Percentiles rank a stretch among this genome's conserved stretches.
These are phyloP conservation scores for Abrostola tripartita DNA, from an alignment of 2,888 invertebrate species.

Conservation along the genomic window DNA sequence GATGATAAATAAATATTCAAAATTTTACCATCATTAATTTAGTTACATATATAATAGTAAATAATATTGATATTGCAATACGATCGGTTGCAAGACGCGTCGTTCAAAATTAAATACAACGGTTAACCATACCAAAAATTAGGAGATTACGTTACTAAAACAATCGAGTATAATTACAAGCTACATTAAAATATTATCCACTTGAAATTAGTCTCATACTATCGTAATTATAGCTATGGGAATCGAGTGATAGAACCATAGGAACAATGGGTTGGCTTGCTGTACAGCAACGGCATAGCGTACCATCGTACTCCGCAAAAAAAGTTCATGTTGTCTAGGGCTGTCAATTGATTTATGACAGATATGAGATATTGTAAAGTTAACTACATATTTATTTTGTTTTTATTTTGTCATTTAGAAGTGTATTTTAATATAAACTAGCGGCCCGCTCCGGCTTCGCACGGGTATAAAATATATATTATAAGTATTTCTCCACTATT, in stretches of 20 bases:
- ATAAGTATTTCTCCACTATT: too few relatives aligned
- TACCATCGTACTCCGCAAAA: slow-evolving; percentile 19
- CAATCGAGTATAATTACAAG: slow-evolving; percentile 42
- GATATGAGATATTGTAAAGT: too few relatives aligned
- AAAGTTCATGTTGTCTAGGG: slow-evolving; percentile 11
- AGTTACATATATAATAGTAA: too few relatives aligned
- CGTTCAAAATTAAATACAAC: neutral
- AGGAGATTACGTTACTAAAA: slow-evolving; percentile 29
- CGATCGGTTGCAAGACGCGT: too few relatives aligned
- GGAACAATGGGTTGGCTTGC: slow-evolving; percentile 41
- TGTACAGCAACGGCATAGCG: slow-evolving; percentile 18
- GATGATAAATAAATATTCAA: too few relatives aligned
- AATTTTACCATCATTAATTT: too few relatives aligned
- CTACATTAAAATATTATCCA: slow-evolving; percentile 25
- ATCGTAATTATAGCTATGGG: slow-evolving; percentile 36
- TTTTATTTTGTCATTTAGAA: too few relatives aligned
- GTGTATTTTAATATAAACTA: too few relatives aligned
- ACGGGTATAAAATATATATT: too few relatives aligned
- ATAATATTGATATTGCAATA: too few relatives aligned
- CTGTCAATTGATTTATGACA: neutral
- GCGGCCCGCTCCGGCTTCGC: too few relatives aligned
- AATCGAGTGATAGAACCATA: slow-evolving; percentile 28
- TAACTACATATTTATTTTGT: too few relatives aligned
- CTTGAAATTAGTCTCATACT: slow-evolving; percentile 24
- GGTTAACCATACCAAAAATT: slow-evolving; percentile 15